These are phyloP conservation scores for Platyrinchus mystaceus DNA, from an alignment of 2,797 vertebrate genomes.

Conservation along the genomic window DNA sequence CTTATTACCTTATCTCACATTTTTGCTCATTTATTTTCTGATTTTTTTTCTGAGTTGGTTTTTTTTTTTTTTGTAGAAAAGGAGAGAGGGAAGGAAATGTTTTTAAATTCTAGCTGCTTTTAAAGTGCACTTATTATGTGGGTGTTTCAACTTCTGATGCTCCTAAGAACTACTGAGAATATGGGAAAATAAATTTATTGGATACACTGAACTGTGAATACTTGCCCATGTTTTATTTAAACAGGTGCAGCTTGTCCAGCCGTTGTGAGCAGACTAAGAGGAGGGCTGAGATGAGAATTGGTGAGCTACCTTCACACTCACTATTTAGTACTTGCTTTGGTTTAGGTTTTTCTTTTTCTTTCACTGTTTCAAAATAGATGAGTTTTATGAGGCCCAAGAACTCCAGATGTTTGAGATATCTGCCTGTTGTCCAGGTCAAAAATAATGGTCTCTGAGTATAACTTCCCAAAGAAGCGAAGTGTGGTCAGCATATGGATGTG, in stretches of 20 bases:
- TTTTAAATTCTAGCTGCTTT: not conserved
- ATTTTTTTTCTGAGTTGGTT: not conserved
- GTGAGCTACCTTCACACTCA: not conserved
- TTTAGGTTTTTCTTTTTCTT: not conserved
- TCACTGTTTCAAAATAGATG: not conserved
- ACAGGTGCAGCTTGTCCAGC: not conserved
- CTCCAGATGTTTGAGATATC: not conserved
- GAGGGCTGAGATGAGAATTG: not conserved
- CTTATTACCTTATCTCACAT: not conserved
- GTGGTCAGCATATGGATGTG: not conserved
- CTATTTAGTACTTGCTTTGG: not conserved
- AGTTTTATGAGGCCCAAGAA: not conserved
- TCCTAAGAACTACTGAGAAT: not conserved
- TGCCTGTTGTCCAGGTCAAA: not conserved
- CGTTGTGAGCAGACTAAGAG: not conserved
- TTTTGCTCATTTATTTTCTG: not conserved
- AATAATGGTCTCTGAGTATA: not conserved
- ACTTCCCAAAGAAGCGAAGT: not conserved
- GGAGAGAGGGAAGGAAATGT: not conserved
- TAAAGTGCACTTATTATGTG: not conserved
- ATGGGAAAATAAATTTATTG: not conserved
- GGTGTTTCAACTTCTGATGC: not conserved
- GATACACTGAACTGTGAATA: not conserved
- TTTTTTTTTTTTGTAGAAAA: not conserved
- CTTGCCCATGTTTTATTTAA: not conserved